Evolutionary conservation across 1,140 invertebrate genomes (phyloP), one percentile per base, ranked within the genome.

Genomic region (Bombus affinis): DNA sequence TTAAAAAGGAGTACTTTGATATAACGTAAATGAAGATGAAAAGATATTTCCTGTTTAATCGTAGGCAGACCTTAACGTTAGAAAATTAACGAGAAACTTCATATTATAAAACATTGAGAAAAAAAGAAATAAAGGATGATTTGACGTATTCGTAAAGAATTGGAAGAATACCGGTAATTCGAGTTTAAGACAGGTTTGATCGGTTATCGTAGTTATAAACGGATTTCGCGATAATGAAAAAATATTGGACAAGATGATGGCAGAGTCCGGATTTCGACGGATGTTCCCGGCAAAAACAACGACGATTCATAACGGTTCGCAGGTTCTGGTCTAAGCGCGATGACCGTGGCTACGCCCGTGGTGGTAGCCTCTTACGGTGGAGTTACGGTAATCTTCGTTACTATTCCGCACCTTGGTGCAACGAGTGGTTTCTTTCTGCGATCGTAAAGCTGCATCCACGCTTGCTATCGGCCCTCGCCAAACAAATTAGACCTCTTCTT

Each of bases 351-450:
- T 65, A 15, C 28, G 59, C 10, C 25, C 28, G 35, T 53, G 65
- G 37, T 78, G 70, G 74, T 12, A 71, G 66, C 28, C 42, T 57
- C 71, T 85, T 81, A 81, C 78, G 42, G 71, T 35, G 25, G 42
- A 73, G 44, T 81, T 85, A 86, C 84, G 76, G 84, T 86, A 86
- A 86, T 86, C 84, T 81, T 81, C 79, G 78, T 86, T 81, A 81
- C 76, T 81, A 79, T 86, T 86, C 84, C 84, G 70, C 84, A 68
- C 84, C 66, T 74, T 22, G 76, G 71, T 47, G 62, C 78, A 73
- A 70, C 68, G 39, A 81, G 32, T 62, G 32, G 65, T 70, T 84
- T 77, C 66, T 84, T 72, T 74, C 75, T 77, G 74, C 44, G 47
- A 78, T 82, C 81, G 57, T 81, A 57, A 81, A 71, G 37, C 15